These are phyloP conservation scores for Clarias macrocephalus DNA, from an alignment of 2,113 vertebrate species.

Conservation along the genomic window DNA sequence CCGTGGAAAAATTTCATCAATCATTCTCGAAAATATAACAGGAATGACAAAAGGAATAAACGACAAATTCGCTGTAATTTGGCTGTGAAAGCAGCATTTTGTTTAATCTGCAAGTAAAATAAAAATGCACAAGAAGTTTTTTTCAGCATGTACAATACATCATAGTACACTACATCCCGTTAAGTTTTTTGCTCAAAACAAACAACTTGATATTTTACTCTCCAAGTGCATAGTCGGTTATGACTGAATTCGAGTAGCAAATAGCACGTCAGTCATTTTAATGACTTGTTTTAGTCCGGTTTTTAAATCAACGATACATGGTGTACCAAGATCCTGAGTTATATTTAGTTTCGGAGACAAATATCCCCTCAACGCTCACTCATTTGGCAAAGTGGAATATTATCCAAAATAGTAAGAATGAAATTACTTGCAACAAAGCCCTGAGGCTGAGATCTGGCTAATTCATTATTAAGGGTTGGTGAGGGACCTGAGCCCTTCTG, in stretches of 20 bases:
- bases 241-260: background rate
- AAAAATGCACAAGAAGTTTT: background rate
- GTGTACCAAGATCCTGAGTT: background rate
- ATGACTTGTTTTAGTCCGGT: conserved; percentile 16
- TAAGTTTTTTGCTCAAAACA: background rate
- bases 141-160: background rate
- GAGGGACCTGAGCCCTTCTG: background rate
- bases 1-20: too few relatives aligned
- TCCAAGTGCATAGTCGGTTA: background rate
- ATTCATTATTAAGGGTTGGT: conserved; percentile 45
- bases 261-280: conserved; percentile 29
- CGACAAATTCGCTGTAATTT: background rate
- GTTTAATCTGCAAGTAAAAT: background rate
- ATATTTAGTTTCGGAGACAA: conserved; percentile 24
- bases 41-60: too few relatives aligned
- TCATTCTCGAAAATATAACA: too few relatives aligned
- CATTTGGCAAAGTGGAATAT: conserved; percentile 11
- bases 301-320: background rate
- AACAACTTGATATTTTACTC: background rate
- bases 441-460: conserved; percentile 33
- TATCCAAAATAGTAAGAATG: conserved; percentile 39
- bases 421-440: conserved; percentile 30
- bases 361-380: conserved; percentile 12
- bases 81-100: background rate
- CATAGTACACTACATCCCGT: background rate